Conservation (phyloP, 2,797 vertebrate species). For the Artibeus jamaicensis region DNA sequence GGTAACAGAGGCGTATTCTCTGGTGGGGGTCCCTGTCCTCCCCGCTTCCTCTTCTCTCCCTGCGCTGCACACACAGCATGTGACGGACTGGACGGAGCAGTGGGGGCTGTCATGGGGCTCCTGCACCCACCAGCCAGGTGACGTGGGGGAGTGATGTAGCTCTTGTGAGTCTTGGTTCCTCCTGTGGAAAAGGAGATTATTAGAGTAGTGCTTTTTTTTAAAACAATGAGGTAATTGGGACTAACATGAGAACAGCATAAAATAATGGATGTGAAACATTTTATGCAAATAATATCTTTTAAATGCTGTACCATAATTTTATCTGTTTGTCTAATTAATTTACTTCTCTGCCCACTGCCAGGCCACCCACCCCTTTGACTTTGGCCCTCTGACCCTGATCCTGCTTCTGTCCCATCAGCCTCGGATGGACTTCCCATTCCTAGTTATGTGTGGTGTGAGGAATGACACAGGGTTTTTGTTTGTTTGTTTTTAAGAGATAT, state of each 20-base stretch:
- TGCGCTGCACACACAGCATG: accelerated
- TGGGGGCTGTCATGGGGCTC: neutral
- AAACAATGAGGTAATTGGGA: neutral
- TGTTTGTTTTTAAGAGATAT: neutral
- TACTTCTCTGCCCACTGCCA: neutral
- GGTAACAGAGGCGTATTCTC: neutral
- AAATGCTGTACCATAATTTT: neutral
- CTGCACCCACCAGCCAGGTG: neutral
- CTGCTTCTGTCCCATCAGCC: neutral
- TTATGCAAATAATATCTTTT: neutral
- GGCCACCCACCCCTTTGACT: neutral
- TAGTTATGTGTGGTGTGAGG: neutral
- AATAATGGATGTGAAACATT: neutral
- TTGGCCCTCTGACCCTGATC: neutral
- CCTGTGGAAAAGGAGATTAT: neutral
- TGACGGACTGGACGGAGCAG: neutral
- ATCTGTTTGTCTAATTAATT: neutral
- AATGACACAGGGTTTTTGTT: neutral
- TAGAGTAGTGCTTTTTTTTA: neutral
- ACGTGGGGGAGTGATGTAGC: neutral
- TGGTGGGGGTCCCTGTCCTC: neutral
- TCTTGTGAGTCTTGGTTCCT: neutral
- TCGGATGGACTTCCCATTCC: too few relatives aligned
- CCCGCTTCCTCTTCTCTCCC: neutral
- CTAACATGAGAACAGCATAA: neutral